Evolutionary conservation across 2,113 vertebrate genomes (phyloP).

Genomic region (Lethenteron camtschaticum): DNA sequence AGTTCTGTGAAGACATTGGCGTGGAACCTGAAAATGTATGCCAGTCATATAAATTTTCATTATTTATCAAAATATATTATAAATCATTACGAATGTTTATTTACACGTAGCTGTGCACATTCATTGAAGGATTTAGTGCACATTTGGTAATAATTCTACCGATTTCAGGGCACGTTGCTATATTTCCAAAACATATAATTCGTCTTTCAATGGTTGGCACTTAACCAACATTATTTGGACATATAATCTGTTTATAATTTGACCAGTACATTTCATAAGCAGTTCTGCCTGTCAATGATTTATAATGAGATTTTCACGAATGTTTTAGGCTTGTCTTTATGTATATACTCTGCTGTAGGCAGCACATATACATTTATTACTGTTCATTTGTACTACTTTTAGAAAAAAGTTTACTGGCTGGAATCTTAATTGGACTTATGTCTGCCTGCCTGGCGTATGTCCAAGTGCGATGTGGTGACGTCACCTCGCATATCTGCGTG

Average conservation of each 20-base stretch:
- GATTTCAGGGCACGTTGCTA: background rate
- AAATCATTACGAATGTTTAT: background rate
- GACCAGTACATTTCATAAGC: background rate
- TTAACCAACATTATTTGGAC: background rate
- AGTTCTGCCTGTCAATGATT: background rate
- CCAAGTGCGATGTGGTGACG: too few relatives aligned
- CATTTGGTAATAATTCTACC: conserved; percentile 2
- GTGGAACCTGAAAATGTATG: conserved; percentile 96
- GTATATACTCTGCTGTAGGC: too few relatives aligned
- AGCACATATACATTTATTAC: too few relatives aligned
- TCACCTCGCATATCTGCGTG: too few relatives aligned
- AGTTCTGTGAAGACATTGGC: conserved; percentile 97
- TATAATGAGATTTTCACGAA: background rate
- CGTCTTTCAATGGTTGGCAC: background rate
- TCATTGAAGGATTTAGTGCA: background rate
- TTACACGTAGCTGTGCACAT: too few relatives aligned
- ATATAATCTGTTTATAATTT: background rate
- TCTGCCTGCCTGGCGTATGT: too few relatives aligned
- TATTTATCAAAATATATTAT: background rate
- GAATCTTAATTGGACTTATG: too few relatives aligned
- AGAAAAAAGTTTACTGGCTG: too few relatives aligned
- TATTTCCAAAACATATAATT: background rate
- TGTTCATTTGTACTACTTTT: too few relatives aligned
- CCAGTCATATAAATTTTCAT: conserved; percentile 8
- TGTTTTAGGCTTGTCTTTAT: background rate